Percentiles rank a stretch among this genome's conserved stretches.
Conservation (phyloP, 2,888 invertebrate genomes). For the Lingula anatina region DNA sequence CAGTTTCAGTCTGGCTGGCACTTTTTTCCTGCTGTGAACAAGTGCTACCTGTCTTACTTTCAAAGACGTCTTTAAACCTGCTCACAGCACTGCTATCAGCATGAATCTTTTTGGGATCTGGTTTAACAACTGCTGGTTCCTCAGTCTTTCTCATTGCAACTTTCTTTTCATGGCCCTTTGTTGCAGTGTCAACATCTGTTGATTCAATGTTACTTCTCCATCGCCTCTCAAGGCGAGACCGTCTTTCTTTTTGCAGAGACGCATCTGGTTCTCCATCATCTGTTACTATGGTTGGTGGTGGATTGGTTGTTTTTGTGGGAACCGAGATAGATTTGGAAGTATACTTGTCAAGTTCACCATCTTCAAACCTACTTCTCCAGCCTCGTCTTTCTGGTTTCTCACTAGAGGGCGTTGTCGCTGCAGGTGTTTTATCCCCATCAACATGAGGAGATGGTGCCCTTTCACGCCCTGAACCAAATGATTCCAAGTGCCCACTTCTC, state of each 20-base stretch:
- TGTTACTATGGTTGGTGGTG: too few species aligned
- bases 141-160: too few species aligned
- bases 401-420: neutral
- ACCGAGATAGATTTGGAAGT: neutral
- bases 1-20: neutral
- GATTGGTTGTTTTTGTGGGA: too few species aligned
- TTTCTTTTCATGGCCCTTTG: too few species aligned
- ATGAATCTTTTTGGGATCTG: too few species aligned
- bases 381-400: neutral
- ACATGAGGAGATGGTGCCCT: slow-evolving; percentile 34
- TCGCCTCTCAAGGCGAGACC: neutral
- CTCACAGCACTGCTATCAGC: too few species aligned
- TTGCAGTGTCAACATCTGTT: too few species aligned
- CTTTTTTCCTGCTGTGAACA: too few species aligned
- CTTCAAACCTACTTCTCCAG: neutral
- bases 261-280: slow-evolving; percentile 1
- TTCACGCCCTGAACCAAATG: slow-evolving; percentile 30
- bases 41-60: too few species aligned
- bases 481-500: slow-evolving; percentile 14
- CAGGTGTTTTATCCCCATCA: neutral
- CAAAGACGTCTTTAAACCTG: too few species aligned
- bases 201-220: slow-evolving; percentile 16
- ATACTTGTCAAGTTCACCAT: neutral
- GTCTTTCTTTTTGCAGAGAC: slow-evolving; percentile 4
- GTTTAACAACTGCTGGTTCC: too few species aligned